phyloP scores from a whole-genome alignment of 2,888 invertebrate species.

The Creontiades dilutus region DNA sequence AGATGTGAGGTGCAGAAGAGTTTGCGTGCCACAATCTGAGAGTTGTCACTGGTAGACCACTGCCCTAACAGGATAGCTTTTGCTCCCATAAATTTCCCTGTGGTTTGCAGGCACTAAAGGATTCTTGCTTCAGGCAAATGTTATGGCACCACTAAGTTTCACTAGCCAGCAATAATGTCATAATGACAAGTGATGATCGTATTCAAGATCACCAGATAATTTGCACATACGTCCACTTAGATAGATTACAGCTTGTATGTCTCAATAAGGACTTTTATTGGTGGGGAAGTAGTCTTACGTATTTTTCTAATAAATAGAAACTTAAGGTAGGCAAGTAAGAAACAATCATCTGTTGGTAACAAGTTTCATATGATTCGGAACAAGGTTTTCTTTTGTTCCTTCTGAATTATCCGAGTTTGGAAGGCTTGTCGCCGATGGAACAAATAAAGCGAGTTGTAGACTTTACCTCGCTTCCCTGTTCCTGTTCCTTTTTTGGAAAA shows the following conservation, averaged over 20 bases:
- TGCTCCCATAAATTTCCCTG: too few species aligned
- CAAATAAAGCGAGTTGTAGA: slow-evolving; percentile 30
- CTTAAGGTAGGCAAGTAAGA: not conserved
- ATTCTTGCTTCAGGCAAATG: too few species aligned
- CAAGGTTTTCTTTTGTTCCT: not conserved
- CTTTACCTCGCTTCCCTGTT: slow-evolving; percentile 28
- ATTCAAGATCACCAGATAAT: too few species aligned
- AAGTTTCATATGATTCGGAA: slow-evolving; percentile 15
- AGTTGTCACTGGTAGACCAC: too few species aligned
- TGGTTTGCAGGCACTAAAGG: too few species aligned
- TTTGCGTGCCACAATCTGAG: too few species aligned
- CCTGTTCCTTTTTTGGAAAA: not conserved
- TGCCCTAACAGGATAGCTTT: too few species aligned
- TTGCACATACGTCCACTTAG: not conserved
- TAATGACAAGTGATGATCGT: too few species aligned
- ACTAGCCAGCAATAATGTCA: too few species aligned
- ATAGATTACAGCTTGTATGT: not conserved
- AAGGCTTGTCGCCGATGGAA: slow-evolving; percentile 14
- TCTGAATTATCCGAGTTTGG: not conserved
- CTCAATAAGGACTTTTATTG: not conserved
- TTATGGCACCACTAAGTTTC: too few species aligned
- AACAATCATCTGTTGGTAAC: not conserved
- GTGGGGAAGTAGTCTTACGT: not conserved
- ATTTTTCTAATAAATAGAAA: not conserved
- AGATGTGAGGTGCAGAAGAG: too few species aligned